Evolutionary conservation across 2,113 vertebrate genomes (phyloP).

Genomic region (Hemiscyllium ocellatum): DNA sequence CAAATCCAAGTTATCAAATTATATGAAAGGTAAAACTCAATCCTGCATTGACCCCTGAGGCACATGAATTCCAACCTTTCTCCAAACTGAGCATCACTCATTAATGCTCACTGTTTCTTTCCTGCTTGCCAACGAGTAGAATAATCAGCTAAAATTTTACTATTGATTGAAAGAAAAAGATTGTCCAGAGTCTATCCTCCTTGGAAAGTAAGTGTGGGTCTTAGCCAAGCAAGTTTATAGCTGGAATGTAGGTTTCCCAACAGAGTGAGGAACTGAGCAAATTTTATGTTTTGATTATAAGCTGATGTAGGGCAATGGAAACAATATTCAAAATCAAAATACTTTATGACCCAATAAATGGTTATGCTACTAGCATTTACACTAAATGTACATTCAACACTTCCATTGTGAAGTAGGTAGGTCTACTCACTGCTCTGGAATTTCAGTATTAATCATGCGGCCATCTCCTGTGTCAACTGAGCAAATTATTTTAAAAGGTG

Average conservation of each 20-base stretch:
- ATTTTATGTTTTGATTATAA: background rate
- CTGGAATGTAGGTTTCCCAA: background rate
- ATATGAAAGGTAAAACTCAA: background rate
- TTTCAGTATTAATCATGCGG: background rate
- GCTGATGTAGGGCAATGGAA: background rate
- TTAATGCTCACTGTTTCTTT: background rate
- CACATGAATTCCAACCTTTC: background rate
- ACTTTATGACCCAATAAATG: background rate
- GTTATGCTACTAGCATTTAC: background rate
- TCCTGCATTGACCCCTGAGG: background rate
- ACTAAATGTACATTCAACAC: background rate
- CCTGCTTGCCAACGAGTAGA: background rate
- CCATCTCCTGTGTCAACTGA: background rate
- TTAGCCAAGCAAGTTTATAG: background rate
- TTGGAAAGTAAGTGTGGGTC: background rate
- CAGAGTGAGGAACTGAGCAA: background rate
- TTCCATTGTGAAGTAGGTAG: background rate
- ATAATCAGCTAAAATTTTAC: background rate
- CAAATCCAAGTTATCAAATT: background rate
- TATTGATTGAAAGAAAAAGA: background rate
- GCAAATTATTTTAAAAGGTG: background rate
- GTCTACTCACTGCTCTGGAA: constrained; percentile 5
- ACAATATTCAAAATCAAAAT: background rate
- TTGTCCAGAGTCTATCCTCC: background rate
- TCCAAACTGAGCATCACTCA: background rate